phyloP scores from a whole-genome alignment of 1,140 invertebrate species.

The Nephila pilipes region DNA sequence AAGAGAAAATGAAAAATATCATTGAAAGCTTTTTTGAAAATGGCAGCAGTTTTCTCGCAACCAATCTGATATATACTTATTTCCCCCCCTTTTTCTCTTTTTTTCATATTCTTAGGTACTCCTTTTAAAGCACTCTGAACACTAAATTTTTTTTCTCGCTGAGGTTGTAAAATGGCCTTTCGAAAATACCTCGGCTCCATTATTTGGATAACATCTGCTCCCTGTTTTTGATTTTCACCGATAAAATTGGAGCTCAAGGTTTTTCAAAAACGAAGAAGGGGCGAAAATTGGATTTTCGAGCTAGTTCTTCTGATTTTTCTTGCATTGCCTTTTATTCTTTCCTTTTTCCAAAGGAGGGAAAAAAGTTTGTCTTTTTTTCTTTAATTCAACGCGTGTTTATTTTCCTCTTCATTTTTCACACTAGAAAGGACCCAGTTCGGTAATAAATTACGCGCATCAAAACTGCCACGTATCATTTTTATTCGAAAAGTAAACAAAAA shows the following conservation, averaged over 20 bases:
- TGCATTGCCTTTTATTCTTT: neutral
- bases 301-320: neutral
- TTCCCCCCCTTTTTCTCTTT: neutral
- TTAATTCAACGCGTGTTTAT: neutral
- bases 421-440: neutral
- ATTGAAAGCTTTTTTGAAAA: neutral
- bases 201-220: conserved; percentile 1
- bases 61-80: neutral
- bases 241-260: neutral
- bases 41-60: neutral
- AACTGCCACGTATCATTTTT: neutral
- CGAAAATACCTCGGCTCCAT: neutral
- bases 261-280: neutral
- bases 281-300: neutral
- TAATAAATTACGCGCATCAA: neutral
- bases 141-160: neutral
- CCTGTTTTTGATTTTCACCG: neutral
- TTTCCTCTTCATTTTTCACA: neutral
- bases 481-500: neutral
- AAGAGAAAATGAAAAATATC: neutral
- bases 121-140: neutral
- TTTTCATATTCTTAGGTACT: neutral
- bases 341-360: neutral
- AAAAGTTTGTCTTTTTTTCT: neutral
- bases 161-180: neutral